Conservation (phyloP, 2,113 vertebrate genomes). For the Rhynchopsitta pachyrhyncha region DNA sequence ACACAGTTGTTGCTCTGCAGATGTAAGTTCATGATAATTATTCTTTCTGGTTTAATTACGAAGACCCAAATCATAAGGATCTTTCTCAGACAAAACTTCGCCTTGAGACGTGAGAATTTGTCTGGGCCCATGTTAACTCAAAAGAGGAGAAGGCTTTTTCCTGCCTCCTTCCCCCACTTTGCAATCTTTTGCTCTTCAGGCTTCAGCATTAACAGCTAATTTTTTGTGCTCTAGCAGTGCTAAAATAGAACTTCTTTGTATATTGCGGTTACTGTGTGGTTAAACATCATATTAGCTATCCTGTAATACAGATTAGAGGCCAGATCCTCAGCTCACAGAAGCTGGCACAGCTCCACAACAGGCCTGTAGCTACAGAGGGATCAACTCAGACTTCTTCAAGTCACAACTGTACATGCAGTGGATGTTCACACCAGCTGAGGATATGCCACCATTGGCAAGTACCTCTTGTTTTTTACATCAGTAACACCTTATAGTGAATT, state of each 20-base stretch:
- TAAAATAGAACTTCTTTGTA: slow-evolving; percentile 47
- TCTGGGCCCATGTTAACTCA: neutral
- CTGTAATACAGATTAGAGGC: neutral
- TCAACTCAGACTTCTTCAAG: rapidly evolving
- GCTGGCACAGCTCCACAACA: neutral
- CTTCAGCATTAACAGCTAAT: neutral
- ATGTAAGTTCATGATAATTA: slow-evolving; percentile 18
- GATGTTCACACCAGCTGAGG: neutral
- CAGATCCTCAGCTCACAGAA: neutral
- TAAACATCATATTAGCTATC: neutral
- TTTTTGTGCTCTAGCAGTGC: neutral
- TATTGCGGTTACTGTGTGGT: neutral
- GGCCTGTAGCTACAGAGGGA: neutral
- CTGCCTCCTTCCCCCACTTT: neutral
- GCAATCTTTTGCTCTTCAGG: neutral
- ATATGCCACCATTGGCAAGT: neutral
- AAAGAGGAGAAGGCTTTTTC: neutral
- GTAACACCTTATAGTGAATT: neutral
- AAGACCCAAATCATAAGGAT: neutral
- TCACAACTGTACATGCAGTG: neutral
- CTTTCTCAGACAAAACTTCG: slow-evolving; percentile 29
- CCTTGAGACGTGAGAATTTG: neutral
- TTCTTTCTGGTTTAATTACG: slow-evolving; percentile 19
- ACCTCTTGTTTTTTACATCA: neutral
- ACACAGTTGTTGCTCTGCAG: slow-evolving; percentile 20